These are phyloP conservation scores for Dynastes maya DNA, from an alignment of 2,888 invertebrate genomes.

Conservation along the genomic window DNA sequence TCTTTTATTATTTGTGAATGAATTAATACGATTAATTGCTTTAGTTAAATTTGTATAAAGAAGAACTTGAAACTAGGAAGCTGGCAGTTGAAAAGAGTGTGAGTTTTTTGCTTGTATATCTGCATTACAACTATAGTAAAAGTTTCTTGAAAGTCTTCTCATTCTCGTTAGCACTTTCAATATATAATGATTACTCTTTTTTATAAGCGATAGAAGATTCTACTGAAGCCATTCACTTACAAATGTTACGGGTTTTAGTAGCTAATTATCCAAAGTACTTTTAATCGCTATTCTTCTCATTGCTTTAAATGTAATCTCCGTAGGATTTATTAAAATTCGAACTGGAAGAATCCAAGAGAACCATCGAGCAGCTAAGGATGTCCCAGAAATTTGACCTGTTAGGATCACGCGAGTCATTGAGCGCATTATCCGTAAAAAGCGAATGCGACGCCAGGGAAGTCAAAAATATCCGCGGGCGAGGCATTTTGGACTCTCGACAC, in stretches of 20 bases:
- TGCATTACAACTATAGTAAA: too few species aligned
- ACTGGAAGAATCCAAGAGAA: slow-evolving; percentile 50
- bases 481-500: not conserved
- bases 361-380: slow-evolving; percentile 47
- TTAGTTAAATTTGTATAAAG: slow-evolving; percentile 77
- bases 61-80: slow-evolving; percentile 76
- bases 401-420: slow-evolving; percentile 42
- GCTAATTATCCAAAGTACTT: too few species aligned
- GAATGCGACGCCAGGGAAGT: slow-evolving; percentile 40
- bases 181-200: too few species aligned
- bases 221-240: too few species aligned
- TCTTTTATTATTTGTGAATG: slow-evolving; percentile 53
- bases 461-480: slow-evolving; percentile 9
- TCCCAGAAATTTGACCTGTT: slow-evolving; percentile 29
- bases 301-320: not conserved
- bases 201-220: too few species aligned
- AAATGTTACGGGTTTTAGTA: too few species aligned
- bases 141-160: too few species aligned
- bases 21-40: slow-evolving; percentile 29
- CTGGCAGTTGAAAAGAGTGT: slow-evolving; percentile 73
- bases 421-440: slow-evolving; percentile 42
- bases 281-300: not conserved
- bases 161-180: too few species aligned
- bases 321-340: slow-evolving; percentile 35
- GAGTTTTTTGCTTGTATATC: slow-evolving; percentile 55